Evolutionary conservation across 1,140 invertebrate genomes (phyloP), one percentile per base, ranked within the genome.

Genomic region (Mesaphorura yosii): DNA sequence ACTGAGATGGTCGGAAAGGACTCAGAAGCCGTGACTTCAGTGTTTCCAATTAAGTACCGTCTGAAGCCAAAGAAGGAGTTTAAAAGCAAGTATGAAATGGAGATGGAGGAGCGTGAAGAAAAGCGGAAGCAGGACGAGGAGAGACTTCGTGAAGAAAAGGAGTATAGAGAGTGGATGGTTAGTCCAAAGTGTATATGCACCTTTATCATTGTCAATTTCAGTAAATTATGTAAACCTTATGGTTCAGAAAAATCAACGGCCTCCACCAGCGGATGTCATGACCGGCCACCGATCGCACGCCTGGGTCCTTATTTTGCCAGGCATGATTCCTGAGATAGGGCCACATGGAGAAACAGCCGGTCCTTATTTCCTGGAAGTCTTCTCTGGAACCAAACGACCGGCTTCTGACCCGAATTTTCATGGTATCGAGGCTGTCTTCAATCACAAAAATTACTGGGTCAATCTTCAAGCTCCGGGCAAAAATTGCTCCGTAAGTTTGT

Each of bases 381-480:
- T 81, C 14, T 84, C 84, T 0, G 88, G 88, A 0, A 68, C 74
- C 3, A 66, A 73, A 0, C 75, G 79, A 54, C 69, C 77, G 0
- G 60, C 79, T 1, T 66, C 73, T 22, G 75, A 77, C 52, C 64
- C 70, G 19, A 71, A 79, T 39, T 93, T 90, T 63, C 76, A 83
- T 25, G 76, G 81, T 0, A 72, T 93, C 7, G 88, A 94, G 60
- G 81, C 80, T 55, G 67, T 92, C 39, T 94, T 88, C 79, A 92
- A 91, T 64, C 71, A 91, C 64, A 66, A 75, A 39, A 93, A 94
- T 71, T 92, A 89, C 70, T 93, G 88, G 78, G 75, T 82, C 17
- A 81, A 86, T 69, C 73, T 83, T 72, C 78, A 85, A 68, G 70
- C 72, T 44, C 17, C 2, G 27, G 45, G 34, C 47, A 51, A 23